Base-by-base conservation (phyloP, 2,888 invertebrate genomes). In the Sepiola atlantica region DNA sequence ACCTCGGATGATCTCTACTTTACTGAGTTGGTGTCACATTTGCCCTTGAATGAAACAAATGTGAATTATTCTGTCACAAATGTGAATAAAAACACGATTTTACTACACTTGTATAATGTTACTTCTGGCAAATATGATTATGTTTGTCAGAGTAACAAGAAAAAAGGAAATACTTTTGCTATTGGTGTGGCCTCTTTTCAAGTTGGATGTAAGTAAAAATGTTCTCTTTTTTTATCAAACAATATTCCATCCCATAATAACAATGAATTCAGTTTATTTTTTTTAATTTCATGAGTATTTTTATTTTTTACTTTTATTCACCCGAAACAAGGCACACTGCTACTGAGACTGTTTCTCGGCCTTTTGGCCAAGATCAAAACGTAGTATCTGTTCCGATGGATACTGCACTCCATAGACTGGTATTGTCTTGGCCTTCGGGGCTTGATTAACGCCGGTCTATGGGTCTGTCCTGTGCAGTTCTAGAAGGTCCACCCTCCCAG, bases 191-290 rank as follows among this genome's bases (percentile, higher is more conserved):
- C n/a, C 4, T 77, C 77, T 77, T 77, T 77, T n/a, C n/a, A 77
- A 77, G 77, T 77, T n/a, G 77, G 77, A n/a, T 77, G 77, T 77
- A 77, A 77, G 77, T 77, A 61, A 77, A 77, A 77, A 32, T 32
- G 16, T 77, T 77, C 32, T 32, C 77, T 77, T 77, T 4, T 28
- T 61, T 77, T 77, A n/a, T n/a, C 4, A 14, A 77, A 77, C 10
- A n/a, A n/a, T n/a, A 10, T n/a, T 10, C 10, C 77, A 77, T 77
- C 32, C 45, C 16, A 16, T 77, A 77, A n/a, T n/a, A 32, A 16
- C 32, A 77, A 77, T 0, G n/a, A 21, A n/a, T 77, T n/a, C n/a
- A n/a, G 32, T 10, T 77, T 32, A n/a, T 4, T 20, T 32, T 32
- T 77, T 77, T 77, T 77, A n/a, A 14, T 3, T 16, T 77, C n/a